These are phyloP conservation scores for Adelges cooleyi DNA, from an alignment of 1,140 invertebrate genomes.

Conservation along the genomic window DNA sequence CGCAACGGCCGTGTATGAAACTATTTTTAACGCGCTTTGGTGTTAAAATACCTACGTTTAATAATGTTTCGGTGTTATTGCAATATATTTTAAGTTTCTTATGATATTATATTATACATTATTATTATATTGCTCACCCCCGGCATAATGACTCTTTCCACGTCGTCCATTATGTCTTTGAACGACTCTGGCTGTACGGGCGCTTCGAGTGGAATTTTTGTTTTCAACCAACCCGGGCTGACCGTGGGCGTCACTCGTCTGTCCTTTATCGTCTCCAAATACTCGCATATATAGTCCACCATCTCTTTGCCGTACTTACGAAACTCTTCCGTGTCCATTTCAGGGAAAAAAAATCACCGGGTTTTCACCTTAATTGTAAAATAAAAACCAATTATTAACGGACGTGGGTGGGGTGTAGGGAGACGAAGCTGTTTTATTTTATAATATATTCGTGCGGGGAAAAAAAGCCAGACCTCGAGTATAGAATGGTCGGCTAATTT, in stretches of 20 bases:
- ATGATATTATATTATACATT: neutral
- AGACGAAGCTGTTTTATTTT: too few species aligned
- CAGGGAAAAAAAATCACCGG: neutral
- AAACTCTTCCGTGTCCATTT: constrained; percentile 84
- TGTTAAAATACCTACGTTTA: too few species aligned
- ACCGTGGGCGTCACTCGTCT: constrained; percentile 79
- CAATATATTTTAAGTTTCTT: too few species aligned
- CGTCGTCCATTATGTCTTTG: constrained; percentile 86
- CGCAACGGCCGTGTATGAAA: too few species aligned
- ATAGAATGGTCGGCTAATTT: neutral
- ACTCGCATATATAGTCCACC: constrained; percentile 96
- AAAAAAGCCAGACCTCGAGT: constrained; percentile 9
- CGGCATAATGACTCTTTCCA: constrained; percentile 94
- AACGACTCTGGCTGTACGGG: constrained; percentile 80
- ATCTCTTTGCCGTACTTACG: constrained; percentile 82
- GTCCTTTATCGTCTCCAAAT: constrained; percentile 72
- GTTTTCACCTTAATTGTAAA: neutral
- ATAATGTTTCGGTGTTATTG: too few species aligned
- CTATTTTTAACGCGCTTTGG: too few species aligned
- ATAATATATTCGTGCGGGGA: too few species aligned
- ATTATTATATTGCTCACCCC: constrained; percentile 57
- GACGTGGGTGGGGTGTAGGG: too few species aligned
- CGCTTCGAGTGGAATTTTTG: constrained; percentile 67
- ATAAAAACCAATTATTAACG: constrained; percentile 1
- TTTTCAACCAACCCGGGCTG: constrained; percentile 81